Percentiles rank a stretch among this genome's conserved stretches.
Evolutionary conservation across 2,113 vertebrate genomes (phyloP).

Genomic region (Petromus typicus): DNA sequence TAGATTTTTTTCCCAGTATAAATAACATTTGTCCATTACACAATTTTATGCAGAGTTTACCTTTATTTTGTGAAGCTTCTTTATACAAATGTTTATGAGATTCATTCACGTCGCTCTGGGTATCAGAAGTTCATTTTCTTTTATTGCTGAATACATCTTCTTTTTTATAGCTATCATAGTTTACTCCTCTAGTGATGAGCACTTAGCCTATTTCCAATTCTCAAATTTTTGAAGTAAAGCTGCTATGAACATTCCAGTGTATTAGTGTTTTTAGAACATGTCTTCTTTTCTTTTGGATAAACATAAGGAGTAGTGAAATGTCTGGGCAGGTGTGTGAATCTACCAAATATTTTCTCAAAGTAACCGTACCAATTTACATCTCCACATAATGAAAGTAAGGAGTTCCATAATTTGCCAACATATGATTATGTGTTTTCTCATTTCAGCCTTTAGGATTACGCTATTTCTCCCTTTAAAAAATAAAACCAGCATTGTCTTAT

Average conservation of each 20-base stretch:
- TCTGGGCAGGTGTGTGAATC: background rate
- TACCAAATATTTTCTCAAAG: background rate
- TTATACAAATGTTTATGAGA: conserved; percentile 13
- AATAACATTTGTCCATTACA: conserved; percentile 13
- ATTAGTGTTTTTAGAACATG: conserved; percentile 8
- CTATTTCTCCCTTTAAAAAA: background rate
- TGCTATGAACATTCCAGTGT: background rate
- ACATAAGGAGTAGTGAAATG: background rate
- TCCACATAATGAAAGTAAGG: background rate
- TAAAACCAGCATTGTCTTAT: background rate
- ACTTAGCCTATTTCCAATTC: conserved; percentile 1
- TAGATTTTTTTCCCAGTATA: background rate
- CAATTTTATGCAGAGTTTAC: background rate
- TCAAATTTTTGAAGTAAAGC: conserved; percentile 7
- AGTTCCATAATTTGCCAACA: background rate
- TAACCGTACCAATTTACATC: background rate
- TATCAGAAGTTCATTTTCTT: background rate
- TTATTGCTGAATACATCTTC: background rate
- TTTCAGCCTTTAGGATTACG: background rate
- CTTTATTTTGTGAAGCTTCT: conserved; percentile 36
- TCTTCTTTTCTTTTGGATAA: conserved; percentile 22
- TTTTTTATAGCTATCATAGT: background rate
- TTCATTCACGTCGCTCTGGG: background rate
- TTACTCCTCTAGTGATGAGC: background rate
- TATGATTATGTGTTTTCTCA: background rate